A percentile compares a stretch with the other conserved stretches of the same genome.
Evolutionary conservation across 2,113 vertebrate species (phyloP).

Genomic region (Thunnus maccoyii): DNA sequence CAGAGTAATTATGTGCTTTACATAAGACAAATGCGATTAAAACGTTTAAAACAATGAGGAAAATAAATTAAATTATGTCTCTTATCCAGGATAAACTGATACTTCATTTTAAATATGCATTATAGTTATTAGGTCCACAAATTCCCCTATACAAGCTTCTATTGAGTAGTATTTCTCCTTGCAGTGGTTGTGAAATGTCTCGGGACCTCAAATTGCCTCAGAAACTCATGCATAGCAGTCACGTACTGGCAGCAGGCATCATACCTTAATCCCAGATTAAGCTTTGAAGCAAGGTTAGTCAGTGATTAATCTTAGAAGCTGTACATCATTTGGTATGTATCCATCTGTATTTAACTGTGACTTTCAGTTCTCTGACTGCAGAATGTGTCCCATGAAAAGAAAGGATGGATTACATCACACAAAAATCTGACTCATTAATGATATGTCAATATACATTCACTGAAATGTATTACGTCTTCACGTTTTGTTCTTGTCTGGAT

Average conservation of each 20-base stretch:
- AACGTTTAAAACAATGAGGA: not conserved
- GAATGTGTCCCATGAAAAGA: conserved; percentile 12
- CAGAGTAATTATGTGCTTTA: not conserved
- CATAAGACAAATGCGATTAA: not conserved
- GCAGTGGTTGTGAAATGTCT: conserved; percentile 25
- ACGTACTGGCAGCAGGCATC: conserved; percentile 40
- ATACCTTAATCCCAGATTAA: conserved; percentile 69
- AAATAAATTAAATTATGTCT: no score
- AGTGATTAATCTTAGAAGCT: conserved; percentile 53
- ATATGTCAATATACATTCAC: conserved; percentile 4
- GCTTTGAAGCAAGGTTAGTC: conserved; percentile 55
- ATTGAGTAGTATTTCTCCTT: not conserved
- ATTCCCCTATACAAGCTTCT: not conserved
- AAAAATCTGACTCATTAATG: conserved; percentile 36
- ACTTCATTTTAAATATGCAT: not conserved
- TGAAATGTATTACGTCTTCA: not conserved
- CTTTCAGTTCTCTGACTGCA: conserved; percentile 24
- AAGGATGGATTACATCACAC: conserved; percentile 20
- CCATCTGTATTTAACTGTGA: conserved; percentile 45
- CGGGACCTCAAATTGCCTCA: conserved; percentile 33
- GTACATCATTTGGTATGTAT: conserved; percentile 48
- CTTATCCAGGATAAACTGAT: not conserved
- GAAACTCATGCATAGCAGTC: conserved; percentile 48
- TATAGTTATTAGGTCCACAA: not conserved
- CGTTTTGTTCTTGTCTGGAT: not conserved